These are phyloP conservation scores for Dyspetes luteomarginatus DNA, from an alignment of 2,888 invertebrate genomes.

Conservation along the genomic window DNA sequence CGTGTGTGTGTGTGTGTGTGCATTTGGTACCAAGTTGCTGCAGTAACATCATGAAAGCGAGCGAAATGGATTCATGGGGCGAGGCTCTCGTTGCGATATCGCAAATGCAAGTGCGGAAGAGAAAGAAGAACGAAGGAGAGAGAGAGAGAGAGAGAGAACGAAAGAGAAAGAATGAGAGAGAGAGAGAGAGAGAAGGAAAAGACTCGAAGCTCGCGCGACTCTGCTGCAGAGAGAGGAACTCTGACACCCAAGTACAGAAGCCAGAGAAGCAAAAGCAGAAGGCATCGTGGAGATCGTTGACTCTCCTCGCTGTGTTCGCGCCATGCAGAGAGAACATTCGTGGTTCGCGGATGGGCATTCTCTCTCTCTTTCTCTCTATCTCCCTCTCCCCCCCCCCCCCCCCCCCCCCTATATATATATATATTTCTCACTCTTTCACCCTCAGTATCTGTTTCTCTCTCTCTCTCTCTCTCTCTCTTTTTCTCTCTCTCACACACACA, in stretches of 20 bases:
- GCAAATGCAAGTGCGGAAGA: slow-evolving; percentile 6
- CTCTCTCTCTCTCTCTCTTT: slow-evolving; percentile 12
- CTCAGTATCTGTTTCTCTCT: slow-evolving; percentile 17
- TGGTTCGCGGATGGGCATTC: slow-evolving; percentile 36
- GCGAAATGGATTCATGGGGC: slow-evolving; percentile 45
- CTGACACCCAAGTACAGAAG: slow-evolving; percentile 59
- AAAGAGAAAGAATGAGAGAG: slow-evolving; percentile 35
- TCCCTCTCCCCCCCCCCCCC: slow-evolving; percentile 14
- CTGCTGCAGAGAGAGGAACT: slow-evolving; percentile 46
- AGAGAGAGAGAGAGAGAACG: slow-evolving; percentile 27
- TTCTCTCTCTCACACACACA: slow-evolving; percentile 7
- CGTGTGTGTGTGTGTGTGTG: not conserved
- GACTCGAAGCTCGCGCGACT: slow-evolving; percentile 44
- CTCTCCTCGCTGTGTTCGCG: slow-evolving; percentile 55
- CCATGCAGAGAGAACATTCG: slow-evolving; percentile 46
- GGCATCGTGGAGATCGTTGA: slow-evolving; percentile 64
- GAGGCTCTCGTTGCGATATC: slow-evolving; percentile 36
- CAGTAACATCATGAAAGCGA: slow-evolving; percentile 14
- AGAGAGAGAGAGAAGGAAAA: slow-evolving; percentile 33
- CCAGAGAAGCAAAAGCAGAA: slow-evolving; percentile 55
- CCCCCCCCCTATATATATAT: no score
- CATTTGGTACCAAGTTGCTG: not conserved
- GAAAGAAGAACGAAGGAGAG: slow-evolving; percentile 28
- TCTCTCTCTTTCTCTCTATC: slow-evolving; percentile 43
- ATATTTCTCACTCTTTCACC: slow-evolving; percentile 1